Base-by-base conservation (phyloP, 2,888 invertebrate genomes). In the Oasisia sp. region DNA sequence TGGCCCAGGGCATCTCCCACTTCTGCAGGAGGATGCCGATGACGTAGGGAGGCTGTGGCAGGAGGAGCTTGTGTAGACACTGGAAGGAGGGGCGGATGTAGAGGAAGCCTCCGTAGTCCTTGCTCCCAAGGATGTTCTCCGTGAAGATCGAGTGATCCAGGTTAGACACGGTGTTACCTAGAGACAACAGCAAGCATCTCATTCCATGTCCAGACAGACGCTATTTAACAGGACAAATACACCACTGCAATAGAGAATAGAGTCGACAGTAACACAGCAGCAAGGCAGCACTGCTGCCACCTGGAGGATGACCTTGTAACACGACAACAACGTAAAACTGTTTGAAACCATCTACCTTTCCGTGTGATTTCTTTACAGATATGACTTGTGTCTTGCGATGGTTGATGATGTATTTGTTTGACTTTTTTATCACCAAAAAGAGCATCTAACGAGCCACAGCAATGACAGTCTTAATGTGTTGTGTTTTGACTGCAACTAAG, bases 1-100 rank as follows among this genome's bases (percentile, higher is more conserved):
- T 98, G 1, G 98, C 98, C 98, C 98, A 98, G 0, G 98, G 98
- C 4, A 97, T 97, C 96, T 98, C 98, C 98, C 98, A 98, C 94
- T 98, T 97, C 96, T 98, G 98, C 92, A 98, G 97, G 91, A 98
- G 97, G 93, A 98, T 97, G 0, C 97, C 98, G 93, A 98, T 97
- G 91, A 98, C 96, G 95, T 97, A 98, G 0, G 98, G 98, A 0
- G 98, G 98, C 93, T 97, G 97, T 14, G 98, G 98, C 94, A 98
- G 96, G 91, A 97, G 97, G 19, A 98, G 97, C 95, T 98, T 97
- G 95, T 98, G 97, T 93, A 98, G 96, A 96, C 98, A 98, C 96
- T 98, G 98, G 96, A 98, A 98, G 27, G 98, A 98, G 45, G 98
- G 97, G 92, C 98, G 97, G 93, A 98, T 97, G 95, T 97, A 98